A percentile compares a stretch with the other conserved stretches of the same genome.
These are phyloP conservation scores for Phoxinus phoxinus DNA, from an alignment of 2,113 vertebrate species.

Conservation along the genomic window DNA sequence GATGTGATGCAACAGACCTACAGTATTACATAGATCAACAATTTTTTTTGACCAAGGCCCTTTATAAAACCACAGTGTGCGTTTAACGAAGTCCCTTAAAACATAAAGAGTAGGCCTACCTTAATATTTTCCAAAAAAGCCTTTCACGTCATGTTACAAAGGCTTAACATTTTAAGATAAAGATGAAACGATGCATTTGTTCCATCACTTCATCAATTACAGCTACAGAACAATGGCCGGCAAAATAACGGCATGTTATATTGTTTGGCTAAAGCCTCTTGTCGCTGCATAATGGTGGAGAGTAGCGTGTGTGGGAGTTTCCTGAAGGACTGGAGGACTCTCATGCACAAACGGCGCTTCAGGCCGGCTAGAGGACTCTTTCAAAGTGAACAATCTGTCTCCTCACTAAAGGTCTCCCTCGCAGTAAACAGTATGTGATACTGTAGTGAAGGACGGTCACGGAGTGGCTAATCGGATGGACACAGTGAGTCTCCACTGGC, in stretches of 20 bases:
- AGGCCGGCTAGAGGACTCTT: slow-evolving; percentile 49
- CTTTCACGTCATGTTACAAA: background rate
- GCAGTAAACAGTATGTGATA: slow-evolving; percentile 51
- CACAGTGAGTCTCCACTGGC: slow-evolving; percentile 44
- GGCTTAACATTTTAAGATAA: slow-evolving; percentile 18
- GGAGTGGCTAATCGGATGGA: slow-evolving; percentile 52
- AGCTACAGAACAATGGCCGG: slow-evolving; percentile 27
- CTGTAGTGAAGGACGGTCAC: slow-evolving; percentile 49
- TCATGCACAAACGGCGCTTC: slow-evolving; percentile 55
- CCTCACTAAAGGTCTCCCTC: slow-evolving; percentile 51
- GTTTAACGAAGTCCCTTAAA: background rate
- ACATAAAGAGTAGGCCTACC: background rate
- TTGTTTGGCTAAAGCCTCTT: slow-evolving; percentile 46
- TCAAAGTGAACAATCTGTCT: slow-evolving; percentile 56
- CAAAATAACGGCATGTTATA: slow-evolving; percentile 33
- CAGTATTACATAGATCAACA: too few relatives aligned
- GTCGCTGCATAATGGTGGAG: slow-evolving; percentile 23
- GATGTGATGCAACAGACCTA: too few relatives aligned
- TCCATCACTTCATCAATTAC: slow-evolving; percentile 41
- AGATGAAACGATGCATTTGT: background rate
- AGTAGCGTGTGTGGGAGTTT: slow-evolving; percentile 49
- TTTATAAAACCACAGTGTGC: background rate
- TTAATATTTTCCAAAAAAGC: background rate
- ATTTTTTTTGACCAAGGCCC: too few relatives aligned
- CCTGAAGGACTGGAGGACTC: slow-evolving; percentile 55